A percentile compares a stretch with the other conserved stretches of the same genome.
Evolutionary conservation across 2,113 vertebrate genomes (phyloP).

Genomic region (Mesocricetus auratus): DNA sequence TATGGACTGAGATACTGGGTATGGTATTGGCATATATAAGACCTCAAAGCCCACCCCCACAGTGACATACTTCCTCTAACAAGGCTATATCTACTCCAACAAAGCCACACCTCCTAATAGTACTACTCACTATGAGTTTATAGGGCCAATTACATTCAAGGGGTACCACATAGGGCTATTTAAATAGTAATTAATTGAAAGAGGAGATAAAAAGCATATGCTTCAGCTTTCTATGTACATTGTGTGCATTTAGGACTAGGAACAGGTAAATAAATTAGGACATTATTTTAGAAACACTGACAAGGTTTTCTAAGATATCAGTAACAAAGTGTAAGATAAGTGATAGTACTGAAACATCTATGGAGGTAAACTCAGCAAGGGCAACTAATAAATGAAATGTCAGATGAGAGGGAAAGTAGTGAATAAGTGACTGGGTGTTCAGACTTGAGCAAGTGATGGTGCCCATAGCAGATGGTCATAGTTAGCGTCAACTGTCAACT

Average conservation of each 20-base stretch:
- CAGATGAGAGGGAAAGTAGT: background rate
- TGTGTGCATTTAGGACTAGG: background rate
- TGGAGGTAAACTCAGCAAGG: background rate
- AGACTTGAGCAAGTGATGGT: background rate
- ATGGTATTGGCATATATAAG: background rate
- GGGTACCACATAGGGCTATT: background rate
- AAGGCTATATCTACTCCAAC: background rate
- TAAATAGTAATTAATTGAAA: conserved; percentile 24
- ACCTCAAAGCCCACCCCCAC: background rate
- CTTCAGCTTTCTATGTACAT: background rate
- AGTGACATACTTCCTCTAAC: background rate
- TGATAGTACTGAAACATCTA: background rate
- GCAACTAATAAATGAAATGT: background rate
- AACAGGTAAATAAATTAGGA: background rate
- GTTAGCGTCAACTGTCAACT: background rate
- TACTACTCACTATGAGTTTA: background rate
- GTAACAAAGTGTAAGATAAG: background rate
- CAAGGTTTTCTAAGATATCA: background rate
- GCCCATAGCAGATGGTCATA: background rate
- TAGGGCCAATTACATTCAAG: background rate
- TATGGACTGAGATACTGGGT: background rate
- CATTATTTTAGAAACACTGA: background rate
- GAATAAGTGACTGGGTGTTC: background rate
- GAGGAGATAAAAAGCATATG: background rate
- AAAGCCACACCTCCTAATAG: background rate